Conservation (phyloP, 2,888 invertebrate genomes). For the Helicoverpa assulta region DNA sequence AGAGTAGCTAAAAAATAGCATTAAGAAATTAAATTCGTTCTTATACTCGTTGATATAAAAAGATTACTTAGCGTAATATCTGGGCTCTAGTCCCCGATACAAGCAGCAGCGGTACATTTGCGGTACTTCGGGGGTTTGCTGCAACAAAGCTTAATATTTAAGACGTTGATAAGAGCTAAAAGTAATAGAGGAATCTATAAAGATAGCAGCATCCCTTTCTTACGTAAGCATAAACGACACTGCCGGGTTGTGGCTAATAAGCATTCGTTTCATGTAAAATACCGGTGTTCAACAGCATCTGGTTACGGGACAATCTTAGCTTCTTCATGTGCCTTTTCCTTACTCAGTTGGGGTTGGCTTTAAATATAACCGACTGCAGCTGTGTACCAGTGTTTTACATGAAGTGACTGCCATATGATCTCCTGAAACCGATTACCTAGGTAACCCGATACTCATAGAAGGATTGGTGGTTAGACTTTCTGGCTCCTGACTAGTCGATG, state of each 20-base stretch:
- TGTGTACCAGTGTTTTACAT: no score
- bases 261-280: no score
- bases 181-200: slow-evolving; percentile 2
- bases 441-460: no score
- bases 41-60: slow-evolving; percentile 15
- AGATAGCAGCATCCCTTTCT: slow-evolving; percentile 1
- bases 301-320: no score
- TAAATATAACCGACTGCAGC: no score
- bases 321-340: no score
- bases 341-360: no score
- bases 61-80: slow-evolving; percentile 5
- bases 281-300: no score
- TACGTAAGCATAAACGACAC: not conserved
- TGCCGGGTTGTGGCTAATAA: not conserved
- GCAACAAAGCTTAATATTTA: not conserved
- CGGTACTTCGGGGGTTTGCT: not conserved
- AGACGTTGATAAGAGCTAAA: not conserved
- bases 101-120: not conserved
- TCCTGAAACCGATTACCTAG: no score
- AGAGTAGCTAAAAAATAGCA: not conserved
- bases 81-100: slow-evolving; percentile 10
- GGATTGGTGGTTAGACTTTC: no score
- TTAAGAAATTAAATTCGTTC: not conserved
- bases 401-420: no score
- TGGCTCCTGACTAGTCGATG: no score